Evolutionary conservation across 2,113 vertebrate genomes (phyloP), one percentile per base, ranked within the genome.

Genomic region (Brachirus orientalis): DNA sequence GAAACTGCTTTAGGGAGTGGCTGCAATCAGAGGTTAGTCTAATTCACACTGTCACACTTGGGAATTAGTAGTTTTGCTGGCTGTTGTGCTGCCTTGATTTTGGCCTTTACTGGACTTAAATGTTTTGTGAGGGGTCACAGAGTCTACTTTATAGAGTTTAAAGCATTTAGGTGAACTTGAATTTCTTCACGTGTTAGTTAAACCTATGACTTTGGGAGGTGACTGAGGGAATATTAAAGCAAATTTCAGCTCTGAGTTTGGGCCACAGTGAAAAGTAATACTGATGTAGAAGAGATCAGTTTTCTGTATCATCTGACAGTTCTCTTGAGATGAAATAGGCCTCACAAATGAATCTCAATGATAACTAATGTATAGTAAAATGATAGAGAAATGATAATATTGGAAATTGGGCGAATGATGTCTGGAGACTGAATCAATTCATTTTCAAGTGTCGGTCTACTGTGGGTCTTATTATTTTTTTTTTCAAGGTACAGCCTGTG

Each of bases 391-490:
- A 72, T 85, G 82, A 86, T 84, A 88, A 90, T 90, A 74, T 85
- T 63, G 84, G 82, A 91, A 84, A 86, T 83, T 89, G 89, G 70
- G 75, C 62, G 75, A 80, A 86, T 81, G 63, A 81, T 77, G 87
- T 89, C 91, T 82, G 69, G 88, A 87, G 87, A 90, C 79, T 77
- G 78, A 86, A 88, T 89, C 91, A 85, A 89, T 92, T 92, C 85
- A 93, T 91, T 92, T 87, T 57, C 2, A 69, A 86, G 85, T 65
- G 79, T 78, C 76, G 82, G 80, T 81, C 74, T 79, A 68, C 77
- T 69, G 65, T 84, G 68, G 68, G 74, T 69, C 77, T 72, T 71
- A 28, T 75, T 79, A 22, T 67, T 75, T 72, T 11, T 38, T 38
- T 55, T 55, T 22, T 22, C 73, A 78, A 77, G 58, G 88, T 83